A percentile compares a stretch with the other conserved stretches of the same genome.
Evolutionary conservation across 2,888 invertebrate genomes (phyloP).

Genomic region (Protophormia terraenovae): DNA sequence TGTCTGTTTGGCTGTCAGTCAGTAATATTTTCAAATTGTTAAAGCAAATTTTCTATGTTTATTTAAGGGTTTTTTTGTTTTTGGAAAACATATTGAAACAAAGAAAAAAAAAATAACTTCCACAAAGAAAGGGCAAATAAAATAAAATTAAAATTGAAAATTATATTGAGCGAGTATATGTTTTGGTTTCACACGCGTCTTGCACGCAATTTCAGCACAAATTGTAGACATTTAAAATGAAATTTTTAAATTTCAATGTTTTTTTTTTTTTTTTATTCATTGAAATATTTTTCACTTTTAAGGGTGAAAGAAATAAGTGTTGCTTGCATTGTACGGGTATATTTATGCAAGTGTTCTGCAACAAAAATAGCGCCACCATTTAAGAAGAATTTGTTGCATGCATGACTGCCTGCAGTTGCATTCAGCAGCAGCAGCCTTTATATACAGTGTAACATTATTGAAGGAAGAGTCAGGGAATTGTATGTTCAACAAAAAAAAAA

Average conservation of each 20-base stretch:
- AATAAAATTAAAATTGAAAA: conserved; percentile 48
- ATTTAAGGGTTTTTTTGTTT: conserved; percentile 7
- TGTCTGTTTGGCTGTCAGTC: not conserved
- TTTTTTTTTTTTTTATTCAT: not conserved
- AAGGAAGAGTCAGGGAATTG: too few species aligned
- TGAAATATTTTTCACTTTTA: not conserved
- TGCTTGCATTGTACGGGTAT: not conserved
- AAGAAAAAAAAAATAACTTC: not conserved
- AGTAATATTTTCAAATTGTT: not conserved
- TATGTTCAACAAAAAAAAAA: not conserved
- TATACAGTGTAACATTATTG: not conserved
- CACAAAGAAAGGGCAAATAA: not conserved
- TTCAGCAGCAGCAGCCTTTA: conserved; percentile 6
- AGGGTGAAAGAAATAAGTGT: conserved; percentile 13
- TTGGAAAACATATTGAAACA: not conserved
- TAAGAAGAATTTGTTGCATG: conserved; percentile 50
- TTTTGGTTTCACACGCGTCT: conserved; percentile 64
- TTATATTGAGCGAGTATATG: conserved; percentile 37
- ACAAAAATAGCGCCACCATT: conserved; percentile 49
- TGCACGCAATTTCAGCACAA: conserved; percentile 58
- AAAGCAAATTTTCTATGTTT: conserved; percentile 27
- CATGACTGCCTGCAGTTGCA: conserved; percentile 45
- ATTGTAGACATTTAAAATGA: conserved; percentile 45
- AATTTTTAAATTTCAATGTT: not conserved
- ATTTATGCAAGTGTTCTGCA: not conserved